These are phyloP conservation scores for Phaethon lepturus DNA, from an alignment of 2,113 vertebrate genomes.

Conservation along the genomic window DNA sequence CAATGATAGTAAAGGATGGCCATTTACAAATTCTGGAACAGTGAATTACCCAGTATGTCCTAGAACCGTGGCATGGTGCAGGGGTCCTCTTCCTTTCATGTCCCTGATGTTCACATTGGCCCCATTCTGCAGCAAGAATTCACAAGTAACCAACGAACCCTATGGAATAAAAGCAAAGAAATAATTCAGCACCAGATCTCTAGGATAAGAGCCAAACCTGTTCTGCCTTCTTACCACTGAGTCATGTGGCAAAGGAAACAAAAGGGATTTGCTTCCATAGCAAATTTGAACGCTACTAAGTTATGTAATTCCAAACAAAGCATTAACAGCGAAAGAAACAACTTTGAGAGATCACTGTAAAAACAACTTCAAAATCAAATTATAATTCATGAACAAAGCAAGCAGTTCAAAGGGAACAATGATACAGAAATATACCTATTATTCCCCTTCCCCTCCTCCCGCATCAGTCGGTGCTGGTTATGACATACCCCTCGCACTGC, in stretches of 20 bases:
- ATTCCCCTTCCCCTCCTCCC: neutral
- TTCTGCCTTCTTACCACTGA: neutral
- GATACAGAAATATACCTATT: neutral
- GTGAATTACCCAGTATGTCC: slow-evolving; percentile 91
- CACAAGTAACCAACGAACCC: slow-evolving; percentile 95
- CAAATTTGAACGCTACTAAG: neutral
- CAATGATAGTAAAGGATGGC: neutral
- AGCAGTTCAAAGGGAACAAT: neutral
- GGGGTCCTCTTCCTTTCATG: slow-evolving; percentile 87
- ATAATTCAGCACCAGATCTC: neutral
- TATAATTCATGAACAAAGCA: neutral
- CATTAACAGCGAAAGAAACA: neutral
- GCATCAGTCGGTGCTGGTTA: neutral
- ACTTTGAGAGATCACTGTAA: neutral
- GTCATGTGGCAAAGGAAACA: neutral
- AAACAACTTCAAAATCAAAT: neutral
- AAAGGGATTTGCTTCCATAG: neutral
- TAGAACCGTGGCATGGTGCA: slow-evolving; percentile 94
- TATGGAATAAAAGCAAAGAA: slow-evolving; percentile 48
- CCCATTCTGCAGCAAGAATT: slow-evolving; percentile 96
- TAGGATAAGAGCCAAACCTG: neutral
- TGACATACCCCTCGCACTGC: slow-evolving; percentile 91
- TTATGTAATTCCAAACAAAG: neutral
- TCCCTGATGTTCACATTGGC: slow-evolving; percentile 96
- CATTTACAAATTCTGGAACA: neutral